Evolutionary conservation across 2,113 vertebrate genomes (phyloP).

Genomic region (Carassius carassius): DNA sequence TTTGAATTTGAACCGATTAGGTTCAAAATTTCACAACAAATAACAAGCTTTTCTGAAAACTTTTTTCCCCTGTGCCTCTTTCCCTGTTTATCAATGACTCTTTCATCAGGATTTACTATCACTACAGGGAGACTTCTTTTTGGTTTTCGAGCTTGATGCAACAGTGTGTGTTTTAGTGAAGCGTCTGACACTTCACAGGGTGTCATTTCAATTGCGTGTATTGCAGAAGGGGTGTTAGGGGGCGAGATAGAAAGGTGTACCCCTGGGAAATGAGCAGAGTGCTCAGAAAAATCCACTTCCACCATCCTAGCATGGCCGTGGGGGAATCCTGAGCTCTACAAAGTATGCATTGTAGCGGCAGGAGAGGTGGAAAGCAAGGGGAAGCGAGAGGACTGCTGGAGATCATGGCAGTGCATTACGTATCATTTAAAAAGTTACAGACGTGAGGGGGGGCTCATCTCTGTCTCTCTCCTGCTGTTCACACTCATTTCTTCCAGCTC

Average conservation of each 20-base stretch:
- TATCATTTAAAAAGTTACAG: slow-evolving; percentile 40
- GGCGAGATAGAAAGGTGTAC: slow-evolving; percentile 29
- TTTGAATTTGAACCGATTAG: neutral
- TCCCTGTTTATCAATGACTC: slow-evolving; percentile 35
- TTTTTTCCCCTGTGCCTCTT: neutral
- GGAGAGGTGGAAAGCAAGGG: neutral
- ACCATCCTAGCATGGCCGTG: slow-evolving; percentile 26
- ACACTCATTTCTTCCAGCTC: slow-evolving; percentile 33
- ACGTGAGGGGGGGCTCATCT: neutral
- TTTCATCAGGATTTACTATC: slow-evolving; percentile 33
- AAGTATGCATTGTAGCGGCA: neutral
- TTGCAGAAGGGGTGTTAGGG: slow-evolving; percentile 27
- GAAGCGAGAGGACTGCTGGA: slow-evolving; percentile 1
- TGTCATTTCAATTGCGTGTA: slow-evolving; percentile 26
- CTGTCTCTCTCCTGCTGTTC: slow-evolving; percentile 6
- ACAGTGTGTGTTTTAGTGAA: slow-evolving; percentile 17
- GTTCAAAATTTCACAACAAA: slow-evolving; percentile 20
- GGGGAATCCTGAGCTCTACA: slow-evolving; percentile 41
- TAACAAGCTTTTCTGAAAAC: slow-evolving; percentile 11
- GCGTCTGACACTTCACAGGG: slow-evolving; percentile 35
- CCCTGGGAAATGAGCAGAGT: slow-evolving; percentile 31
- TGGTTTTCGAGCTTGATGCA: slow-evolving; percentile 23
- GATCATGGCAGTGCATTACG: slow-evolving; percentile 43
- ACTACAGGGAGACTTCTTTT: slow-evolving; percentile 26
- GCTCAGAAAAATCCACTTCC: slow-evolving; percentile 8